Evolutionary conservation across 2,797 vertebrate genomes (phyloP).

Genomic region (Mormyrops boulengeri): DNA sequence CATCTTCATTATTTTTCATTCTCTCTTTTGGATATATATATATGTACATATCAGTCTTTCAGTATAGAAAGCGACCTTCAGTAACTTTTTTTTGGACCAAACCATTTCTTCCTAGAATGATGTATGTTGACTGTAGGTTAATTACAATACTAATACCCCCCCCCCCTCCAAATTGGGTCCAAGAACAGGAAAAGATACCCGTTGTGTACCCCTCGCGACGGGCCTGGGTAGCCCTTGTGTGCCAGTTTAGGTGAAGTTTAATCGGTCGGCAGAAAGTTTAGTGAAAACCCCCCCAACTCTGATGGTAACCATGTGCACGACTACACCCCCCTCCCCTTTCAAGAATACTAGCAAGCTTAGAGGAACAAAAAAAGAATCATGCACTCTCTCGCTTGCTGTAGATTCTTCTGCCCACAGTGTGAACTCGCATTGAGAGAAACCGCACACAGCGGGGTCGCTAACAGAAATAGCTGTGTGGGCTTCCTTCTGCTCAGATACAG

Average conservation of each 20-base stretch:
- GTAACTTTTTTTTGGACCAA: not conserved
- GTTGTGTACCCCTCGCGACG: rapidly evolving
- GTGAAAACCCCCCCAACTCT: not conserved
- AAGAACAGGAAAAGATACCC: no score
- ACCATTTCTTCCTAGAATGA: not conserved
- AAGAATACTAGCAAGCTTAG: not conserved
- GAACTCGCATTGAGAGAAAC: not conserved
- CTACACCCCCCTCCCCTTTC: not conserved
- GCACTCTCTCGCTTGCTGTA: not conserved
- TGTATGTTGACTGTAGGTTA: not conserved
- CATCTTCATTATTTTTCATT: not conserved
- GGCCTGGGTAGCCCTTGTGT: not conserved
- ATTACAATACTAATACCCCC: not conserved
- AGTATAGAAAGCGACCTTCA: not conserved
- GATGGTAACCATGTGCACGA: not conserved
- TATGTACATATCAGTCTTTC: not conserved
- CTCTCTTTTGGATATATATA: not conserved
- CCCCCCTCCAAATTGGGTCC: no score
- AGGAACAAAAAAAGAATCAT: not conserved
- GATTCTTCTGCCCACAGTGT: not conserved
- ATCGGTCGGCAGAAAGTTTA: not conserved
- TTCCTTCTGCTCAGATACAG: not conserved
- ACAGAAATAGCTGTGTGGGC: not conserved
- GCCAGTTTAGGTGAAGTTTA: not conserved
- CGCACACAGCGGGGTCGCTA: not conserved